Evolutionary conservation across 2,888 invertebrate genomes (phyloP), one percentile per base, ranked within the genome.

Genomic region (Kuschelorhynchus macadamiae): DNA sequence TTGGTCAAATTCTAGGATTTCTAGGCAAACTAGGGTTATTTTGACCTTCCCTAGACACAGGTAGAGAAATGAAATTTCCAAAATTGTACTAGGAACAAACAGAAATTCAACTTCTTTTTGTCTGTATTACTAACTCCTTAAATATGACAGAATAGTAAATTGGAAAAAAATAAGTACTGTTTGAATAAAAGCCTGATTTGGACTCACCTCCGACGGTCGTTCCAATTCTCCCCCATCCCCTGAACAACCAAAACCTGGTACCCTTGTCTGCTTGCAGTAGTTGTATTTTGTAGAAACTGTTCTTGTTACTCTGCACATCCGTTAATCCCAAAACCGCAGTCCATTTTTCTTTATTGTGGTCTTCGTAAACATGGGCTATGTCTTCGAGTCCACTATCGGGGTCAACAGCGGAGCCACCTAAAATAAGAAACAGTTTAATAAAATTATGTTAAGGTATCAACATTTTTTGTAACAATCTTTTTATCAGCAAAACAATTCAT

Each of bases 141-240:
- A n/a, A n/a, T n/a, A n/a, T n/a, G n/a, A 46, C 52, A 47, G 25
- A 44, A 5, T 49, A 18, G 32, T n/a, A 44, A 36, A 55, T 52
- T 53, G 30, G 18, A 30, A n/a, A n/a, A 52, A 50, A 46, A 57
- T 12, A 8, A 57, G 21, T 20, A 30, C 8, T 33, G 12, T 12
- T 61, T 8, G 16, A 33, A 61, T 36, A n/a, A n/a, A n/a, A n/a
- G n/a, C n/a, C n/a, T n/a, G n/a, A n/a, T n/a, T n/a, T n/a, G n/a
- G 7, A 25, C 36, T 69, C 87, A 12, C 88, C 89, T 3, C 98
- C 98, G 76, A 97, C 94, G 0, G 91, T 92, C 0, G 98, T 99
- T 2, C 98, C 98, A 74, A 98, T 96, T 65, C 98, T 89, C 9
- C 99, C 99, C 98, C 98, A 99, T 0, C 96, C 88, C 12, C 96